Conservation (phyloP, 2,113 vertebrate genomes). For the Mormyrus lacerda region DNA sequence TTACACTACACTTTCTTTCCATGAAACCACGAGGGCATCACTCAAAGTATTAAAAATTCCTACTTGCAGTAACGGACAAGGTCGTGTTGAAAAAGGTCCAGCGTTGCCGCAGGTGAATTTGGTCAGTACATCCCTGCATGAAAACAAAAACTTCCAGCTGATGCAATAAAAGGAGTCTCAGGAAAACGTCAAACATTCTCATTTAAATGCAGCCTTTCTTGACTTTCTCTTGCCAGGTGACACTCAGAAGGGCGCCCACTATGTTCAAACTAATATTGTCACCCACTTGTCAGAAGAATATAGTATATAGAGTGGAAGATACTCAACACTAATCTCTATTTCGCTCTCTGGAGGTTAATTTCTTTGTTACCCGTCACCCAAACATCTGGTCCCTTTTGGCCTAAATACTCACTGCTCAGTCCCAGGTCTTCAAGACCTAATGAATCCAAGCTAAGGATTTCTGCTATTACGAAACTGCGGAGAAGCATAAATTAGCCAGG, state of each 20-base stretch:
- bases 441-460: not conserved
- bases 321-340: not conserved
- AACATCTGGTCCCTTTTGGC: slow-evolving; percentile 2
- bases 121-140: not conserved
- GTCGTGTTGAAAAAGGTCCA: not conserved
- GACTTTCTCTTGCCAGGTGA: not conserved
- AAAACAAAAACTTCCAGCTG: not conserved
- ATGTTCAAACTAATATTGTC: not conserved
- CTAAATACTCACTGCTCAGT: not conserved
- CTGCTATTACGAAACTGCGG: not conserved
- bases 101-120: not conserved
- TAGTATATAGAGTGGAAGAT: not conserved
- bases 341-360: not conserved
- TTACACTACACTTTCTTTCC: not conserved
- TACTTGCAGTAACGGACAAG: not conserved
- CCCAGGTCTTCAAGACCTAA: not conserved
- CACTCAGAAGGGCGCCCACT: not conserved
- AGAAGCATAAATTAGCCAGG: not conserved
- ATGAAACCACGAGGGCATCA: not conserved
- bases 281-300: not conserved
- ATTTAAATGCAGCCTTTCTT: not conserved
- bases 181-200: not conserved
- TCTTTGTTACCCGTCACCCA: not conserved
- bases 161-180: not conserved
- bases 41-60: not conserved